Conservation (phyloP, 2,888 invertebrate species). For the Schizotus pectinicornis region DNA sequence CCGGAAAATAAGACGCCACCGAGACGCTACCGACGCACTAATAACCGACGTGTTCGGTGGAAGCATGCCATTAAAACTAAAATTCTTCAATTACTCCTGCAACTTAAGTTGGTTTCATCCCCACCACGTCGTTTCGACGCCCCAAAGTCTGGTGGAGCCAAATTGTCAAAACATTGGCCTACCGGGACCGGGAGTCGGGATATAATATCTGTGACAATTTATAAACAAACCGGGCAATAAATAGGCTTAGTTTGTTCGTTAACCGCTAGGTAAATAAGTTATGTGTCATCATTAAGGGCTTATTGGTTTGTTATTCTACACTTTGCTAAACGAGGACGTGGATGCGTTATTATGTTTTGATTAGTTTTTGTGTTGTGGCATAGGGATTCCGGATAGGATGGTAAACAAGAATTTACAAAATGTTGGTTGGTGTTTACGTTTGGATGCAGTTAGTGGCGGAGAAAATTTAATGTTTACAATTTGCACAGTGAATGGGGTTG, state of each 20-base stretch:
- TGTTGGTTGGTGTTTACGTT: neutral
- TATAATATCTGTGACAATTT: slow-evolving; percentile 55
- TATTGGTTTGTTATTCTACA: slow-evolving; percentile 50
- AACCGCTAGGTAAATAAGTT: slow-evolving; percentile 51
- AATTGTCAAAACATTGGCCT: slow-evolving; percentile 42
- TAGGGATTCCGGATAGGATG: neutral
- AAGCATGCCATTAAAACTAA: slow-evolving; percentile 22
- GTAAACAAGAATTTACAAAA: slow-evolving; percentile 19
- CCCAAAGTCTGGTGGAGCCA: slow-evolving; percentile 37
- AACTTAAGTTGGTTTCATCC: slow-evolving; percentile 27
- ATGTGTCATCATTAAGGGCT: slow-evolving; percentile 56
- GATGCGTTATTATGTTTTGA: slow-evolving; percentile 35
- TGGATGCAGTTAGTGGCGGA: neutral
- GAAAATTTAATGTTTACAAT: neutral
- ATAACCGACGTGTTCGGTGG: slow-evolving; percentile 11
- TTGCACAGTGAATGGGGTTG: too few relatives aligned
- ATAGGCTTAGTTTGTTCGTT: slow-evolving; percentile 50
- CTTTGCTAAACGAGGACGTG: slow-evolving; percentile 43
- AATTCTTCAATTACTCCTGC: slow-evolving; percentile 16
- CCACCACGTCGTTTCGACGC: slow-evolving; percentile 34
- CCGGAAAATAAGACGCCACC: too few relatives aligned
- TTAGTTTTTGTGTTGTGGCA: slow-evolving; percentile 33
- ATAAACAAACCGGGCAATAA: slow-evolving; percentile 54
- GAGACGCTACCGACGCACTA: neutral
- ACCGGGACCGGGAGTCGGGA: slow-evolving; percentile 9